phyloP scores from a whole-genome alignment of 2,888 invertebrate genomes.

The Anthophora plumipes region DNA sequence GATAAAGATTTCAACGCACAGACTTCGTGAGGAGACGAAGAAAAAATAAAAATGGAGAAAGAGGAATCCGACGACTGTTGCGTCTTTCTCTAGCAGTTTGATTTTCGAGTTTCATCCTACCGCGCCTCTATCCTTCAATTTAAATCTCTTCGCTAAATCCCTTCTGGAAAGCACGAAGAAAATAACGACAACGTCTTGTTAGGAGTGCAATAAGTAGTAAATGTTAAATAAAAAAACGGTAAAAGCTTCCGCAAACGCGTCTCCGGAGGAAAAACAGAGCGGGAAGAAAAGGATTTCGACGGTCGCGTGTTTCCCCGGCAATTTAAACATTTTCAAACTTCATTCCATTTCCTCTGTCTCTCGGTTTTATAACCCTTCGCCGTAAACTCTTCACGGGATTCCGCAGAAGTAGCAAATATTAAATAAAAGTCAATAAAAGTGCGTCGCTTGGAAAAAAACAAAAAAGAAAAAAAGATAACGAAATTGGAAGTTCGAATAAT shows the following conservation, averaged over 20 bases:
- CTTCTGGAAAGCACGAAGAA: neutral
- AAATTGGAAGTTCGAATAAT: neutral
- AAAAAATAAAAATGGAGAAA: no score
- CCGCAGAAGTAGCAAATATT: neutral
- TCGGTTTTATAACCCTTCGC: neutral
- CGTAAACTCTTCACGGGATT: neutral
- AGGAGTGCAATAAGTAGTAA: slow-evolving; percentile 2
- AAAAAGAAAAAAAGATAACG: neutral
- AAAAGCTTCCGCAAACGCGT: neutral
- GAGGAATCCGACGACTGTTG: no score
- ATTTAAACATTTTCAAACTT: slow-evolving; percentile 25
- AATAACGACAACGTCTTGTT: slow-evolving; percentile 30
- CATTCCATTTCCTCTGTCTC: neutral
- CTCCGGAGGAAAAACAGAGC: neutral
- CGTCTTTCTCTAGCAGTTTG: neutral
- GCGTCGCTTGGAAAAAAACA: neutral
- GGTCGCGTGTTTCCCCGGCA: slow-evolving; percentile 1
- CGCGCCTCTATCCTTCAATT: slow-evolving; percentile 12
- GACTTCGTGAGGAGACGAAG: neutral
- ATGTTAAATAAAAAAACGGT: slow-evolving; percentile 16
- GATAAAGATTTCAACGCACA: no score
- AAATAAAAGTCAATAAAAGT: slow-evolving; percentile 12
- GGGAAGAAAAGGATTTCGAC: neutral
- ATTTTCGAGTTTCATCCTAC: slow-evolving; percentile 13
- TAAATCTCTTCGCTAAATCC: slow-evolving; percentile 16